phyloP scores from a whole-genome alignment of 1,140 invertebrate species.

The Drosophila neocordata region DNA sequence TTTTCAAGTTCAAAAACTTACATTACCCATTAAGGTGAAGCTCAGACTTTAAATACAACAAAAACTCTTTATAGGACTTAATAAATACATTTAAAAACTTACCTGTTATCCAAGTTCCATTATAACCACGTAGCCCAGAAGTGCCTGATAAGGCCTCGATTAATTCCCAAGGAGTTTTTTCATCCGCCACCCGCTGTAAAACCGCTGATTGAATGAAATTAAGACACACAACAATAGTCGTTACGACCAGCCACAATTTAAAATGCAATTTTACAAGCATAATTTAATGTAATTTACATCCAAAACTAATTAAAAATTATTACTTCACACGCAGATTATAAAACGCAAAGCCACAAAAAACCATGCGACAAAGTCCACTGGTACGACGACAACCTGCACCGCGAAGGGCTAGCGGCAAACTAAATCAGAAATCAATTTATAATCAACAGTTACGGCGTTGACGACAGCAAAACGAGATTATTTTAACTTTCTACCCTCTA shows the following conservation, averaged over 20 bases:
- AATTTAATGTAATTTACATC: slow-evolving; percentile 15
- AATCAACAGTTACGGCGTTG: slow-evolving; percentile 57
- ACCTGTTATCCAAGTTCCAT: slow-evolving; percentile 82
- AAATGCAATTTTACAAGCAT: slow-evolving; percentile 44
- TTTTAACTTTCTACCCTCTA: too few species aligned
- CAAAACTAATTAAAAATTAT: slow-evolving; percentile 14
- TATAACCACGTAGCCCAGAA: slow-evolving; percentile 55
- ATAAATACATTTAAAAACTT: too few species aligned
- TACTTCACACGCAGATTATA: slow-evolving; percentile 27
- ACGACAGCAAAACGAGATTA: slow-evolving; percentile 5
- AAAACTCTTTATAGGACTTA: too few species aligned
- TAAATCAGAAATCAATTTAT: slow-evolving; percentile 67
- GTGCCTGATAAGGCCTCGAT: slow-evolving; percentile 62
- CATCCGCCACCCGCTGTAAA: slow-evolving; percentile 16
- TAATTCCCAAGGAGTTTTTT: slow-evolving; percentile 64
- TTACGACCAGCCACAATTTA: slow-evolving; percentile 16
- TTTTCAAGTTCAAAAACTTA: slow-evolving; percentile 12
- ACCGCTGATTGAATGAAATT: slow-evolving; percentile 30
- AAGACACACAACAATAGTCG: background rate
- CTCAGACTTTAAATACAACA: too few species aligned
- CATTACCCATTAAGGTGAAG: too few species aligned
- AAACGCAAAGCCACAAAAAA: slow-evolving; percentile 20
- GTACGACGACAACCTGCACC: slow-evolving; percentile 17
- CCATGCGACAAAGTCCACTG: background rate
- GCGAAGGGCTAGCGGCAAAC: slow-evolving; percentile 39